These are phyloP conservation scores for Microtus richardsoni DNA, from an alignment of 2,113 vertebrate genomes.

Conservation along the genomic window DNA sequence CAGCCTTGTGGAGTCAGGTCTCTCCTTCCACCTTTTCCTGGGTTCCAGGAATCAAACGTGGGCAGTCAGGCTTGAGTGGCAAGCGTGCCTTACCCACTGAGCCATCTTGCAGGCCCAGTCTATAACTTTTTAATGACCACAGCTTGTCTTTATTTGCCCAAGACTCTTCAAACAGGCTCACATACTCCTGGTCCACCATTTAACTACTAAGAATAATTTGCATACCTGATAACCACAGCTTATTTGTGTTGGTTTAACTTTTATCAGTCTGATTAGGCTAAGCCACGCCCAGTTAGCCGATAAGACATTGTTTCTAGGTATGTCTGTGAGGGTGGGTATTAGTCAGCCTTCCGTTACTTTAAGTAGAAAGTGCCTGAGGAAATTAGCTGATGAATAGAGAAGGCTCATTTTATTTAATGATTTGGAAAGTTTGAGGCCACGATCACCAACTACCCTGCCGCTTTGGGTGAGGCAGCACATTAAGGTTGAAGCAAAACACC, in stretches of 20 bases:
- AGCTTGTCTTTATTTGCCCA: background rate
- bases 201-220: background rate
- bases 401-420: background rate
- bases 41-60: too few species aligned
- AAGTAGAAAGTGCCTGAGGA: background rate
- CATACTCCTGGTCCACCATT: background rate
- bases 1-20: background rate
- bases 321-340: background rate
- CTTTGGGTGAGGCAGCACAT: background rate
- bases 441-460: background rate
- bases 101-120: background rate
- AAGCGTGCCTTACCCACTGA: background rate
- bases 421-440: background rate
- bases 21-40: background rate
- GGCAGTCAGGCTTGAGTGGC: background rate
- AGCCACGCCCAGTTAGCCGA: background rate
- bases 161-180: background rate
- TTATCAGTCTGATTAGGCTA: background rate
- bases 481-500: background rate
- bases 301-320: background rate
- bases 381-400: background rate
- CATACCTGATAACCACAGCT: rapidly evolving
- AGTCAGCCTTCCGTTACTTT: background rate
- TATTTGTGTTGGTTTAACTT: background rate
- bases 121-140: background rate